Base-by-base conservation (phyloP, 2,888 invertebrate genomes). In the Tillus elongatus region DNA sequence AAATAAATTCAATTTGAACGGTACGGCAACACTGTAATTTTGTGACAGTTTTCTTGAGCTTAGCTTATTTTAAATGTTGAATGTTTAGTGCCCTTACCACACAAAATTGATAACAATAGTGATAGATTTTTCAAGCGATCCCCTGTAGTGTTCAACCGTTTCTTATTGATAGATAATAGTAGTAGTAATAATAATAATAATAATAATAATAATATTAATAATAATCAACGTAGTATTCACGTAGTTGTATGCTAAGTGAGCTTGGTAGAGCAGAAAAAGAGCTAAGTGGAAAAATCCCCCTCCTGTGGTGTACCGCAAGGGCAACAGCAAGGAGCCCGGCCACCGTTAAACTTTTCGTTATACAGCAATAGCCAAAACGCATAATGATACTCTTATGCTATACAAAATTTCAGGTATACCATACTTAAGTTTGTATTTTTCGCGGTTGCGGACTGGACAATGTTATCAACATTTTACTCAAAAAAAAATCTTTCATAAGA, bases 351-450 rank as follows among this genome's bases (percentile, higher is more conserved):
- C 40, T 50, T 58, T 61, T 41, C 44, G 53, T 61, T 59, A 58
- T 59, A 57, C 52, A 47, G 61, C 66, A 66, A 66, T 66, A 66
- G 66, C 57, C 66, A 57, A 62, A 66, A 66, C 66, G 64, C 58
- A 59, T 58, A 54, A 56, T 40, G 47, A 52, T 45, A 13, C 43
- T 50, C 48, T 52, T 55, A 57, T 61, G 59, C 63, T 60, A 66
- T 59, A 65, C 64, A 66, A 63, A 62, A 58, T 53, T 57, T 64
- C 59, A 52, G 63, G 60, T 61, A 59, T 53, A 57, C 66, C 66
- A 66, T 50, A 64, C 63, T 55, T 66, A 35, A 46, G 62, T 66
- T 64, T 43, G n/a, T 35, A 41, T 51, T 57, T 60, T 45, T 55
- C 53, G 53, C 37, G 45, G 40, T 52, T 40, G 37, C 40, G 37